Percentiles rank a stretch among this genome's conserved stretches.
Conservation (phyloP, 2,113 vertebrate species). For the Python bivittatus region DNA sequence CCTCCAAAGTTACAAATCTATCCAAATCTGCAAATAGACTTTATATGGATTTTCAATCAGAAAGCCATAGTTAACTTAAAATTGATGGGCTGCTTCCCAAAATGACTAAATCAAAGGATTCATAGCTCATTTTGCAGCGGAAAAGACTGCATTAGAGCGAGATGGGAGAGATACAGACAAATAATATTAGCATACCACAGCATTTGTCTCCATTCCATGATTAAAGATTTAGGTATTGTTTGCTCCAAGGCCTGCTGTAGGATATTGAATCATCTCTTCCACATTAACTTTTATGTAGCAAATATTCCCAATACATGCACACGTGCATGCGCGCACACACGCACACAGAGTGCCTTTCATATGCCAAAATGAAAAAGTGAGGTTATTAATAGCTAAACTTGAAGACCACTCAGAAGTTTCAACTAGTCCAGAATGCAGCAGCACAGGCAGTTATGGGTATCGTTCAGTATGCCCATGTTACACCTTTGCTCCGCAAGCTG, state of each 20-base stretch:
- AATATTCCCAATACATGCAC: slow-evolving; percentile 42
- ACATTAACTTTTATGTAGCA: slow-evolving; percentile 23
- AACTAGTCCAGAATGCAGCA: not conserved
- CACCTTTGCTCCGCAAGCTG: not conserved
- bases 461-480: not conserved
- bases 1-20: not conserved
- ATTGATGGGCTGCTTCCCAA: slow-evolving; percentile 6
- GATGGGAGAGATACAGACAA: not conserved
- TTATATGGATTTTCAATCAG: not conserved
- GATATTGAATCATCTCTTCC: slow-evolving; percentile 50
- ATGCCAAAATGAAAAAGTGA: slow-evolving; percentile 22
- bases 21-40: not conserved
- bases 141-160: slow-evolving; percentile 8
- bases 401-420: not conserved
- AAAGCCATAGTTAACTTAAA: not conserved
- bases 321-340: not conserved
- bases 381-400: slow-evolving; percentile 50
- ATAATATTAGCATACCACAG: slow-evolving; percentile 14
- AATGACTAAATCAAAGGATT: slow-evolving; percentile 39
- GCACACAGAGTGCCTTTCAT: slow-evolving; percentile 26
- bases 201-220: slow-evolving; percentile 38
- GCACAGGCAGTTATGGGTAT: not conserved
- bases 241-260: slow-evolving; percentile 30
- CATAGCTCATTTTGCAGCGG: slow-evolving; percentile 25
- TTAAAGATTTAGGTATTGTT: slow-evolving; percentile 55